Evolutionary conservation across 2,888 invertebrate species (phyloP).

Genomic region (Melieria omissa): DNA sequence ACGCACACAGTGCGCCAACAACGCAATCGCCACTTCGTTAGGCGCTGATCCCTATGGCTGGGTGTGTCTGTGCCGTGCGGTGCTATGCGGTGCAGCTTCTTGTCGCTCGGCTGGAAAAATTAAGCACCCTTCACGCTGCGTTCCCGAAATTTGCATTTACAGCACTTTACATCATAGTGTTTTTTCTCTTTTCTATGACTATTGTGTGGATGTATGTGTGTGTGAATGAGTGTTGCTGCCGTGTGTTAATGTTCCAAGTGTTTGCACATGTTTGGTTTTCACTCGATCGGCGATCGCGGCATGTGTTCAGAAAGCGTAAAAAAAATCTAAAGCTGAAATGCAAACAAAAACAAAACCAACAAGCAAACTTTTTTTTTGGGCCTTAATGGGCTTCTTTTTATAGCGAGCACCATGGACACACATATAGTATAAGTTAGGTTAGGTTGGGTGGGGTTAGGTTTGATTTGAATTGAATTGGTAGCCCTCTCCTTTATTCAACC

Average conservation of each 20-base stretch:
- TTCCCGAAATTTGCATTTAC: too few relatives aligned
- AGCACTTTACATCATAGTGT: too few relatives aligned
- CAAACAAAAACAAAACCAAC: background rate
- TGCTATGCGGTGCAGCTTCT: too few relatives aligned
- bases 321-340: background rate
- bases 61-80: too few relatives aligned
- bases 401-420: background rate
- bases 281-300: background rate
- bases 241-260: background rate
- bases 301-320: conserved; percentile 7
- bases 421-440: too few relatives aligned
- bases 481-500: too few relatives aligned
- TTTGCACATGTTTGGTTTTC: conserved; percentile 1
- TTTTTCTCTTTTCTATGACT: background rate
- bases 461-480: background rate
- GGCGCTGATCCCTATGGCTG: too few relatives aligned
- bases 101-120: too few relatives aligned
- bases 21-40: too few relatives aligned
- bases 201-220: background rate
- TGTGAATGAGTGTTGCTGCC: background rate
- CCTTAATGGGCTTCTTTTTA: background rate
- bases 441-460: too few relatives aligned
- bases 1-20: too few relatives aligned
- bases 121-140: too few relatives aligned
- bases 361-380: background rate